Evolutionary conservation across 2,797 vertebrate species (phyloP), one percentile per base, ranked within the genome.

Genomic region (Melanotaenia boesemani): DNA sequence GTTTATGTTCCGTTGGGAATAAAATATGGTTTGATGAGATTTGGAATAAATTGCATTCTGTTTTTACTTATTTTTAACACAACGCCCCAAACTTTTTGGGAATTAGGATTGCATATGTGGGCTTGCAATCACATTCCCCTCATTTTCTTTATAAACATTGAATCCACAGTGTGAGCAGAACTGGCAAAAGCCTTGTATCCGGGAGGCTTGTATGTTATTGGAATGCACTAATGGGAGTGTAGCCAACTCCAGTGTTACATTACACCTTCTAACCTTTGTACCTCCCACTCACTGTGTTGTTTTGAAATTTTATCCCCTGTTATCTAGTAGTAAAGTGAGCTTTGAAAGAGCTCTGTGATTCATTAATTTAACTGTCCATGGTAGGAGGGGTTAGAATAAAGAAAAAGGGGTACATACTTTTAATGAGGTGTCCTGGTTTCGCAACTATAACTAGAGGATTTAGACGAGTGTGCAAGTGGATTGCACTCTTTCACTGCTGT

Each of bases 291-390:
- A 13, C 62, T 0, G 10, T 48, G 57, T 61, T 78, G 74, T 77
- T 76, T 76, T 76, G 69, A 88, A 85, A 81, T 76, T 34, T 9
- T 76, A 83, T 71, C 44, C 16, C 3, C 66, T 50, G n/a, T 79
- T 72, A 72, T 86, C 55, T 55, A 56, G 57, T 28, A 9, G 71
- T 79, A 72, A 64, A 81, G 26, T 65, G 62, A 79, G 66, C 61
- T 78, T 72, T 67, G 46, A 69, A 82, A 70, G 54, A 1, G 24
- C 20, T 62, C 57, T 32, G 70, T 68, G 67, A 69, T 71, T 67
- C 56, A 68, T 76, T 78, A 24, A 83, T 77, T 71, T 55, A 75
- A 76, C 67, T 61, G 44, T 37, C 58, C 34, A 44, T 12, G n/a
- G 24, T 62, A 48, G 39, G 63, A 48, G n/a, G 18, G 39, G 10